Base-by-base conservation (phyloP, 1,140 invertebrate species). In the Pseudomyrmex pallidus region DNA sequence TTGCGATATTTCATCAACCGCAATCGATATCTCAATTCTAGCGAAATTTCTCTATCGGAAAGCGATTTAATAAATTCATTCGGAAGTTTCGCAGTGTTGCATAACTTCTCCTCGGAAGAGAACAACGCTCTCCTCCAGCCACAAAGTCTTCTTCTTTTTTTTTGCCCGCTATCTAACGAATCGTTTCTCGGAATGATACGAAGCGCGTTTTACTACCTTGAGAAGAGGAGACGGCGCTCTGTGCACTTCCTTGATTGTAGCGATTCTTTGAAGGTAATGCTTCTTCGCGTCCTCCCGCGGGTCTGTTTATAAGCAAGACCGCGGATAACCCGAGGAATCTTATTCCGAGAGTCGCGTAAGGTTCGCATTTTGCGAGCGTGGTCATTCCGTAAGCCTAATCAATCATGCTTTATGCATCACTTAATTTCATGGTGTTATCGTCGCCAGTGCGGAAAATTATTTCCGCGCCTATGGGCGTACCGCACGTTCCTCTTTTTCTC, bases 351-450 rank as follows among this genome's bases (percentile, higher is more conserved):
- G 76, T 84, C 82, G 59, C 82, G 22, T 13, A 57, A 48, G 80
- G 25, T 72, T 80, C 22, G 44, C n/a, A 72, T 72, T 72, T 72
- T 54, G 76, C 76, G 54, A 46, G 20, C 52, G 15, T 35, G 35
- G 76, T n/a, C 54, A 57, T 70, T 70, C 54, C 54, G 20, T 35
- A 70, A 80, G 44, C 56, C 76, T 80, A 80, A 80, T 80, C 76
- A 80, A 80, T 80, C 76, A 80, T 72, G 76, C 76, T 80, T 80
- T 80, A 80, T 80, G 76, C 76, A 80, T 72, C 66, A 59, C 76
- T 72, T 80, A 80, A 72, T 80, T 72, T 80, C 76, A 80, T 72
- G 66, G 76, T 72, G 76, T 80, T 80, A 80, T 70, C 76, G 66
- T 72, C 76, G 76, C 20, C 66, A 80, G 76, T 80, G 76, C 76